Percentiles rank a stretch among this genome's conserved stretches.
These are phyloP conservation scores for Neomonachus schauinslandi DNA, from an alignment of 2,113 vertebrate genomes.

Conservation along the genomic window DNA sequence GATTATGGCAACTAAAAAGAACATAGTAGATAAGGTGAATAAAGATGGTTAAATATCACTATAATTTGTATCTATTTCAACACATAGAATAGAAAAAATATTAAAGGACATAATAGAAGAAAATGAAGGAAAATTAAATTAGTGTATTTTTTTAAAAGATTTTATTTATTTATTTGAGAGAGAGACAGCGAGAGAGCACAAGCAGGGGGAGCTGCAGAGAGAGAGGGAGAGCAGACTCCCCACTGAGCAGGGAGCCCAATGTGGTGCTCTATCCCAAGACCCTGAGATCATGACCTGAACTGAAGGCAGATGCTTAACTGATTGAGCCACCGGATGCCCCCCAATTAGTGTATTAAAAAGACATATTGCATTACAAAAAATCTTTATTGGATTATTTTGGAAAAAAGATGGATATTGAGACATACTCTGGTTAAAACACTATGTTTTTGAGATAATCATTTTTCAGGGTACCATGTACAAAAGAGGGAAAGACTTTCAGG, in stretches of 20 bases:
- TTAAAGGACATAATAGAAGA: not conserved
- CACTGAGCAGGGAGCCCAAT: not conserved
- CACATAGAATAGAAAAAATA: not conserved
- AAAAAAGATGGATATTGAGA: not conserved
- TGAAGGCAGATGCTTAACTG: not conserved
- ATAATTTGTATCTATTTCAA: not conserved
- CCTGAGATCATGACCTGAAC: not conserved
- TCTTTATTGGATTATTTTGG: not conserved
- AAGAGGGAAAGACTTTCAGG: not conserved
- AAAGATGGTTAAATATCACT: not conserved
- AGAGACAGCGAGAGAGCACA: not conserved
- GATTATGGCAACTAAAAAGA: not conserved
- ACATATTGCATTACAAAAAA: not conserved
- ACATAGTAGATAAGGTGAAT: not conserved
- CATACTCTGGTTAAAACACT: not conserved
- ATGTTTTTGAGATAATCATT: not conserved
- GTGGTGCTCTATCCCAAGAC: not conserved
- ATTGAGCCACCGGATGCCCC: not conserved
- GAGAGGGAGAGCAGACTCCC: not conserved
- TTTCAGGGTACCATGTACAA: not conserved
- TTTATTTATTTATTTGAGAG: not conserved
- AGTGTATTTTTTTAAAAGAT: not conserved
- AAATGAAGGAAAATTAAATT: not conserved
- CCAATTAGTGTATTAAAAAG: not conserved
- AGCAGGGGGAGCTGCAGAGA: not conserved